Evolutionary conservation across 92 coral and sea anemone genomes (phyloP).

Genomic region (Nematostella vectensis): DNA sequence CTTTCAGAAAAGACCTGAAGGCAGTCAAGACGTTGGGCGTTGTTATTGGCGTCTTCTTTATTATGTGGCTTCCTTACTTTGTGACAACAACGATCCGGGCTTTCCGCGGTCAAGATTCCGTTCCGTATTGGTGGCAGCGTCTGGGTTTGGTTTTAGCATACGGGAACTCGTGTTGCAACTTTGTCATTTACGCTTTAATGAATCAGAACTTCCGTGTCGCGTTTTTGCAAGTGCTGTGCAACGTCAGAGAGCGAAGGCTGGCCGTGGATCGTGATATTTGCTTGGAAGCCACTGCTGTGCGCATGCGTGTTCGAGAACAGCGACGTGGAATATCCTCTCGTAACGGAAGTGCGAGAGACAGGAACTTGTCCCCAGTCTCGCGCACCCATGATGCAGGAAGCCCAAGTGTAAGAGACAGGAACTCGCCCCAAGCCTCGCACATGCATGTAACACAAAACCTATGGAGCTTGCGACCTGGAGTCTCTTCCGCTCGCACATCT

Average conservation of each 20-base stretch:
- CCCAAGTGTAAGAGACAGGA: too few species aligned
- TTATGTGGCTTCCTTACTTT: conserved; percentile 93
- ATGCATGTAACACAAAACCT: too few species aligned
- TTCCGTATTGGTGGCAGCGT: conserved; percentile 50
- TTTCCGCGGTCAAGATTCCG: conserved; percentile 27
- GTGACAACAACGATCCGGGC: conserved; percentile 67
- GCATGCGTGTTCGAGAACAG: too few species aligned
- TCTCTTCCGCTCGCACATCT: too few species aligned
- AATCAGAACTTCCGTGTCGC: conserved; percentile 67
- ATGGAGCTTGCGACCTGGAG: too few species aligned
- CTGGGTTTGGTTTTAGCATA: conserved; percentile 55
- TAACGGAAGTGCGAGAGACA: too few species aligned
- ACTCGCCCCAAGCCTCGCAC: too few species aligned
- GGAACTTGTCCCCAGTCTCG: too few species aligned
- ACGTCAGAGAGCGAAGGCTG: conserved; percentile 15
- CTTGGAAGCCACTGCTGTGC: too few species aligned
- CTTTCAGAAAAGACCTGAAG: conserved; percentile 59
- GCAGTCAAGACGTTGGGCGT: conserved; percentile 81
- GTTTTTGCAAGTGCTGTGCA: conserved; percentile 38
- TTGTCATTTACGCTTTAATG: conserved; percentile 84
- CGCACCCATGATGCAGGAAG: too few species aligned
- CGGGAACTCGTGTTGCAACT: conserved; percentile 77
- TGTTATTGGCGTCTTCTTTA: conserved; percentile 75
- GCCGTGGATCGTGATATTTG: not conserved
- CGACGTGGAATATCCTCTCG: too few species aligned